Conservation (phyloP, 1,140 invertebrate genomes). For the Vollenhovia emeryi region DNA sequence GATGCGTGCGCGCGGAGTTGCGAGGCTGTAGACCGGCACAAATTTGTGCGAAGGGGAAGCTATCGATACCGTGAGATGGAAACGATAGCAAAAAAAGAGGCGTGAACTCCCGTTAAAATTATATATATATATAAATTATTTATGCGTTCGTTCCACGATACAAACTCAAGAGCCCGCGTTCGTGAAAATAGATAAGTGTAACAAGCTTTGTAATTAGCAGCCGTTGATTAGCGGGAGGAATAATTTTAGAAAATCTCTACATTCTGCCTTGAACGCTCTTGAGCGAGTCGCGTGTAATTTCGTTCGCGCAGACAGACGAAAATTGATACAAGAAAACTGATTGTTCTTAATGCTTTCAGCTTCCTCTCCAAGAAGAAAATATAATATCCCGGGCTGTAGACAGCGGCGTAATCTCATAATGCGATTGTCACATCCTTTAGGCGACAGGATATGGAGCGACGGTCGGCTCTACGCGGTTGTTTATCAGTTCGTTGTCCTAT, state of each 20-base stretch:
- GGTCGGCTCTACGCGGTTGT: constrained; percentile 18
- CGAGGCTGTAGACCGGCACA: neutral
- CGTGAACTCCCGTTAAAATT: neutral
- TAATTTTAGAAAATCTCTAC: neutral
- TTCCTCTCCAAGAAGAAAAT: neutral
- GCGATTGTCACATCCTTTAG: constrained; percentile 40
- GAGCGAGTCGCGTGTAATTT: neutral
- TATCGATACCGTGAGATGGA: neutral
- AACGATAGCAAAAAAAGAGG: neutral
- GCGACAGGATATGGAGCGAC: constrained; percentile 45
- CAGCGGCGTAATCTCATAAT: constrained; percentile 31
- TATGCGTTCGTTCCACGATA: neutral
- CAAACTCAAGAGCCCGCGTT: neutral
- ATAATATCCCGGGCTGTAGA: neutral
- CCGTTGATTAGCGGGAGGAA: neutral
- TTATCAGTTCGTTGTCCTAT: constrained; percentile 65
- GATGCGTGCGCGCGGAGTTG: constrained; percentile 6
- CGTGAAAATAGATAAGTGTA: neutral
- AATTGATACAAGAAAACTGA: neutral
- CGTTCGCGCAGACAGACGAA: neutral
- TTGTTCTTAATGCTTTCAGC: neutral
- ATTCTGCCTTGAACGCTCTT: neutral
- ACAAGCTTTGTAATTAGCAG: neutral
- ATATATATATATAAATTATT: neutral
- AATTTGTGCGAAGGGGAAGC: constrained; percentile 9